Evolutionary conservation across 2,797 vertebrate species (phyloP), one percentile per base, ranked within the genome.

Genomic region (Gymnothorax reevesii): DNA sequence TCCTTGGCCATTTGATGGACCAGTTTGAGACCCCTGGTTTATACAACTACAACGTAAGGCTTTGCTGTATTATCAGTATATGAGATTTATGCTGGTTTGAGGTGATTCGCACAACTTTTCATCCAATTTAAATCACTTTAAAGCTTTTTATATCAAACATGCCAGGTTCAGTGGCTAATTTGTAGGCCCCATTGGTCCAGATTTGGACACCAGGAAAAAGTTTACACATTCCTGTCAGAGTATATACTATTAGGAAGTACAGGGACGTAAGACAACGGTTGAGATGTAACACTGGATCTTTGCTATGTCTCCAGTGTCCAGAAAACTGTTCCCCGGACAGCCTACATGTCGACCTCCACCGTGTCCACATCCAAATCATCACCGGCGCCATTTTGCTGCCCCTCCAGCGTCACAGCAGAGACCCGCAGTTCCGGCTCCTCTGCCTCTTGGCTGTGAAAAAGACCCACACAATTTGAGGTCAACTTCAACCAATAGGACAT

Each of bases 271-370:
- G 33, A 55, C 77, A 80, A 49, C 7, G 33, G 55, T 59, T 9
- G 10, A 83, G 15, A 57, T 27, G 60, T n/a, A 83, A 57, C 17
- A 25, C 82, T 83, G 57, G 27, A 60, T 57, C 54, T 9, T 20
- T 27, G 82, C 57, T 83, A 13, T 25, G n/a, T 10, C 33, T 59
- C 6, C 57, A 10, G 22, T 13, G 25, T 82, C 54, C 54, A 57
- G 17, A 83, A 12, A 25, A 22, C 17, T 6, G 8, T 57, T 83
- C 82, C 13, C n/a, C 80, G 88, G 82, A 90, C 13, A 94, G 86
- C 33, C 95, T 93, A 91, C 52, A 85, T 84, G 59, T 91, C 92
- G 7, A 95, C 87, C 1, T 96, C 95, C 89, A 96, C 91, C 0
- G 84, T 91, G 69, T 95, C 94, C 0, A 93, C 93, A 0, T 94